phyloP scores from a whole-genome alignment of 2,888 invertebrate species.

The Rhyacophila evoluta region DNA sequence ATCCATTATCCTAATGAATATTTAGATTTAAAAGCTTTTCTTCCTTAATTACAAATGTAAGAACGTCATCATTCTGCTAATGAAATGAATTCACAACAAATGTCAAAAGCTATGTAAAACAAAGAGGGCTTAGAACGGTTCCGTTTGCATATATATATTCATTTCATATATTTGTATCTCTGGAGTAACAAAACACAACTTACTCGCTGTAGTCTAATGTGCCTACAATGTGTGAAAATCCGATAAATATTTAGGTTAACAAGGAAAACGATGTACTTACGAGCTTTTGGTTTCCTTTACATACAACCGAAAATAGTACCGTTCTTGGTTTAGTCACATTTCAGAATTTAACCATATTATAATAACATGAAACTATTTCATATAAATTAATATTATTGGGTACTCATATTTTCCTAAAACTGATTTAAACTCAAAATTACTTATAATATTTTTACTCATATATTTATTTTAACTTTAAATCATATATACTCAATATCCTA shows the following conservation, averaged over 20 bases:
- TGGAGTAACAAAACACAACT: conserved; percentile 19
- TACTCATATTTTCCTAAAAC: too few species aligned
- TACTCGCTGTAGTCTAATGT: conserved; percentile 30
- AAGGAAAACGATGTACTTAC: neutral
- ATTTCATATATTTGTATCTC: conserved; percentile 3
- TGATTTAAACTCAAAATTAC: too few species aligned
- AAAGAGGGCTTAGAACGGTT: conserved; percentile 17
- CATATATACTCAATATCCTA: too few species aligned
- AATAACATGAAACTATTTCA: too few species aligned
- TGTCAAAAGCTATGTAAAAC: conserved; percentile 1
- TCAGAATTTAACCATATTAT: too few species aligned
- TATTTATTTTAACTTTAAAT: too few species aligned
- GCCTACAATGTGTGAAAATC: conserved; percentile 48
- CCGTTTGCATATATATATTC: neutral
- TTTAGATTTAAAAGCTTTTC: neutral
- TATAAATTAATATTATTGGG: too few species aligned
- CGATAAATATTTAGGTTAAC: conserved; percentile 43
- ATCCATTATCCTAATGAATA: too few species aligned
- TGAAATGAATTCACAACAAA: neutral
- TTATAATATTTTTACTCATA: too few species aligned
- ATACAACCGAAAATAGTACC: too few species aligned
- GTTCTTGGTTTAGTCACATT: too few species aligned
- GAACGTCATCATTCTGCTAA: neutral
- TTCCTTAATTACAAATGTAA: neutral
- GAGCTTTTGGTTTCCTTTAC: neutral